phyloP scores from a whole-genome alignment of 2,113 vertebrate genomes.

The Ctenomys sociabilis region DNA sequence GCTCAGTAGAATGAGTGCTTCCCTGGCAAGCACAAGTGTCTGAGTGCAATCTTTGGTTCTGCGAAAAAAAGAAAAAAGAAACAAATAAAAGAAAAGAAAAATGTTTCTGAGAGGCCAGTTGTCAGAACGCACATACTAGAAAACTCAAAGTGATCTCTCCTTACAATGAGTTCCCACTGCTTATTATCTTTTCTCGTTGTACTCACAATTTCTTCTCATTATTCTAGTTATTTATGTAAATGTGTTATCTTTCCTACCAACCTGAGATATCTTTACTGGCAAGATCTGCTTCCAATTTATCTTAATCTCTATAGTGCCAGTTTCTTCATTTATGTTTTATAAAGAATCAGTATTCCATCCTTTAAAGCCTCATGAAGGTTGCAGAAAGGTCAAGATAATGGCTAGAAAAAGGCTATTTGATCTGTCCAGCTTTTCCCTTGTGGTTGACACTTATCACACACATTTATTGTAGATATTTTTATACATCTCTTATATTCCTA shows the following conservation, averaged over 20 bases:
- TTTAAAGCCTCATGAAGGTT: conserved; percentile 59
- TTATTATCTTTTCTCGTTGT: not conserved
- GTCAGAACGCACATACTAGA: conserved; percentile 44
- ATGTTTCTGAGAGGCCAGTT: conserved; percentile 36
- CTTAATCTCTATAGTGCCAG: not conserved
- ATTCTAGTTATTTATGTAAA: conserved; percentile 62
- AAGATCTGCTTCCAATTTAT: conserved; percentile 33
- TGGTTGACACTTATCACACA: conserved; percentile 30
- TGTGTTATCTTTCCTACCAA: not conserved
- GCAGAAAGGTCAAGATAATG: conserved; percentile 63
- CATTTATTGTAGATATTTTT: conserved; percentile 64
- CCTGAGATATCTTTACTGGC: not conserved
- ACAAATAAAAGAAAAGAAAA: conserved; percentile 2
- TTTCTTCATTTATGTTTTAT: conserved; percentile 45
- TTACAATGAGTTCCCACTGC: not conserved
- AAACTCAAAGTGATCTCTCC: conserved; percentile 42
- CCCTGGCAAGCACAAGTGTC: no score
- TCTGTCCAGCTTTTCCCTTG: conserved; percentile 57
- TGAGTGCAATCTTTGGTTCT: no score
- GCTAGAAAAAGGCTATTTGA: conserved; percentile 62
- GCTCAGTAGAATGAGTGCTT: no score
- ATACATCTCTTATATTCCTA: conserved; percentile 47
- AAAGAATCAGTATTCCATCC: conserved; percentile 41
- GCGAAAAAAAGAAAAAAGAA: no score
- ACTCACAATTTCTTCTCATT: conserved; percentile 24